Percentiles rank a stretch among this genome's conserved stretches.
Conservation (phyloP, 2,113 vertebrate genomes). For the Orthonyx spaldingii region DNA sequence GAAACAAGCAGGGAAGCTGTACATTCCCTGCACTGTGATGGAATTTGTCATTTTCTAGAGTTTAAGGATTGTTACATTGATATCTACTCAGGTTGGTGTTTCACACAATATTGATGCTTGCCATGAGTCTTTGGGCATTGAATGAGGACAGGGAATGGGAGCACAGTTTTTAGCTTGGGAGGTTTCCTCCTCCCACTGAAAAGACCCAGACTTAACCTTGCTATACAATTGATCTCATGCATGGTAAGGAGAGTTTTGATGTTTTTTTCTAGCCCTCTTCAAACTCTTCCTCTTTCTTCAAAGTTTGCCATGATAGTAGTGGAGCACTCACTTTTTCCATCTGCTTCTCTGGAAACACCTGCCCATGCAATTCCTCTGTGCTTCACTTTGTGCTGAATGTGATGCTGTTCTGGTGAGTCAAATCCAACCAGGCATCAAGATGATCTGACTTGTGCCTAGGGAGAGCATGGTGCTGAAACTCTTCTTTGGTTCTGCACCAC, state of each 20-base stretch:
- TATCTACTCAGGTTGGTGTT: background rate
- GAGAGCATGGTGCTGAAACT: background rate
- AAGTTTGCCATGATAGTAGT: background rate
- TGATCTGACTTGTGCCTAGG: background rate
- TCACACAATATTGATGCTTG: background rate
- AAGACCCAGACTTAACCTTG: background rate
- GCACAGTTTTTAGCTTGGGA: background rate
- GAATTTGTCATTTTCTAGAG: background rate
- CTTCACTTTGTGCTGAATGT: background rate
- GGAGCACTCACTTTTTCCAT: background rate
- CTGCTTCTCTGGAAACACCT: background rate
- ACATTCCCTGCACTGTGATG: background rate
- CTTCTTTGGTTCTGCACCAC: background rate
- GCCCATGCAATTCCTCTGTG: background rate
- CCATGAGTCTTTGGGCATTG: background rate
- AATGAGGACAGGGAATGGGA: background rate
- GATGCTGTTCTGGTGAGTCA: background rate
- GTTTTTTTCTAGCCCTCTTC: background rate
- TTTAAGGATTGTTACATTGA: background rate
- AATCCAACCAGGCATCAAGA: accelerated
- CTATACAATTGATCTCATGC: background rate
- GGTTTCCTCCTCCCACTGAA: background rate
- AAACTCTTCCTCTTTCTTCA: background rate
- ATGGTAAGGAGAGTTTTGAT: background rate
- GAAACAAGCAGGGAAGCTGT: background rate